Evolutionary conservation across 2,113 vertebrate species (phyloP), one percentile per base, ranked within the genome.

Genomic region (Eonycteris spelaea): DNA sequence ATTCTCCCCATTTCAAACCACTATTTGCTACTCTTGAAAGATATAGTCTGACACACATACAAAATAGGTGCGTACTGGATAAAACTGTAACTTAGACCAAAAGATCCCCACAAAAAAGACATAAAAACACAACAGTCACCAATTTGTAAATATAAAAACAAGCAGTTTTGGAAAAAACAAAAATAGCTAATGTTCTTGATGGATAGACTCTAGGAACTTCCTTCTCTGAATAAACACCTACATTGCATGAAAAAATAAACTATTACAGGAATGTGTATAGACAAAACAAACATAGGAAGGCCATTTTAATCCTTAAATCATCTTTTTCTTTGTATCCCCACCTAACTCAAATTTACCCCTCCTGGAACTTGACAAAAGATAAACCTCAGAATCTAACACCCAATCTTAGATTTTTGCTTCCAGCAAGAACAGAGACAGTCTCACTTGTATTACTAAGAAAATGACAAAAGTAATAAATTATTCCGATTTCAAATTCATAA

Each of bases 161-260:
- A 57, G 22, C 48, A 93, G 33, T n/a, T 59, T 79, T 40, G 33
- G 21, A 68, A 90, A 95, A 94, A 90, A 16, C 75, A 91, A 95
- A 87, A 40, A 87, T 48, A 82, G 53, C 63, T 85, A 18, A 53
- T 53, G 14, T 53, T 92, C 43, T 77, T 88, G 43, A 73, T 26
- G 33, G 40, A 94, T 0, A 57, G 85, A 86, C 88, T 96, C 96
- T 53, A 85, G 88, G 85, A 96, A 96, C 57, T 97, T 97, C 96
- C 96, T 95, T 90, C 13, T 82, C 43, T 85, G 21, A 85, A 85
- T 59, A 86, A 85, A 80, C 6, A 71, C 30, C 22, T 19, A 19
- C 0, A 63, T 12, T 26, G 22, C 35, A 45, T 24, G 1, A 91
- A 73, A 57, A 92, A 96, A 24, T 13, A 89, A 90, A 84, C 19